phyloP scores from a whole-genome alignment of 2,797 vertebrate genomes.

The Momotus momota region DNA sequence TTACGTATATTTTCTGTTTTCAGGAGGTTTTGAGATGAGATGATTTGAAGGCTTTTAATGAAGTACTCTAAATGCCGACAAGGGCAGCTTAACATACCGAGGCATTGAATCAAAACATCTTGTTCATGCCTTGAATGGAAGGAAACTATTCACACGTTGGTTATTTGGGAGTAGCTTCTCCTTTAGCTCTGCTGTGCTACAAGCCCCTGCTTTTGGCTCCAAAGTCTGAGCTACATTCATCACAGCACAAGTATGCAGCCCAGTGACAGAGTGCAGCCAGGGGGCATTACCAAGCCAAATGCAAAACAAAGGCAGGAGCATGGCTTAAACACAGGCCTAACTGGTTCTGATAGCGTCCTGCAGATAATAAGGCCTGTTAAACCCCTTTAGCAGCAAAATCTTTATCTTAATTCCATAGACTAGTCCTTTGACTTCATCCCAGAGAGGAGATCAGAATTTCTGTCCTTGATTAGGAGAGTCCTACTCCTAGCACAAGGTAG shows the following conservation, averaged over 20 bases:
- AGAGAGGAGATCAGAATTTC: neutral
- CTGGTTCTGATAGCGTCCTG: conserved; percentile 48
- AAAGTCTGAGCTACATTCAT: neutral
- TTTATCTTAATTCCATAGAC: neutral
- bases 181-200: neutral
- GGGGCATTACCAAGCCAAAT: neutral
- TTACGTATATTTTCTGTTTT: neutral
- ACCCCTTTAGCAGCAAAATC: conserved; percentile 29
- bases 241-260: conserved; percentile 20
- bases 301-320: conserved; percentile 35
- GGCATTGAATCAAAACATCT: conserved; percentile 56
- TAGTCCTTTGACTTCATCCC: neutral
- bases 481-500: neutral
- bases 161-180: conserved; percentile 50
- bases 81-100: conserved; percentile 64
- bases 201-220: neutral
- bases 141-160: conserved; percentile 55
- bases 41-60: conserved; percentile 32
- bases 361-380: conserved; percentile 7
- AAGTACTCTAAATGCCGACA: conserved; percentile 38
- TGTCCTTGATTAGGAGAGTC: neutral
- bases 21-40: conserved; percentile 6
- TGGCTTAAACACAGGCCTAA: neutral
- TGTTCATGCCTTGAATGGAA: conserved; percentile 67
- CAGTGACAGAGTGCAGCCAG: conserved; percentile 27